Base-by-base conservation (phyloP, 2,113 vertebrate genomes). In the Varanus komodoensis region DNA sequence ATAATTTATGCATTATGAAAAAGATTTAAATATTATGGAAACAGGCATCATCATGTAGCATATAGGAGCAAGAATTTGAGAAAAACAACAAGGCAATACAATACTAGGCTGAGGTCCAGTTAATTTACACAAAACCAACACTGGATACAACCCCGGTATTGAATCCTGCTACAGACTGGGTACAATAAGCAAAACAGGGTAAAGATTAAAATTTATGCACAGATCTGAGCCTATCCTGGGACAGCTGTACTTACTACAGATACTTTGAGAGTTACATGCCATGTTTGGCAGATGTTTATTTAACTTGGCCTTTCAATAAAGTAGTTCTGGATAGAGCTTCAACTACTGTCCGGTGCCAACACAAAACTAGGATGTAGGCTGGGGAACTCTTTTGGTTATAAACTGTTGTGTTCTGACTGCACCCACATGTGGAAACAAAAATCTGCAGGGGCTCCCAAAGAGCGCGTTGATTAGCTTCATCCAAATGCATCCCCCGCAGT, bases 401-500 rank as follows among this genome's bases (percentile, higher is more conserved):
- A 64, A 75, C 9, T 50, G 34, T 29, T n/a, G 8, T 64, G 38
- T 67, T 74, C 44, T 75, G 23, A 61, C 25, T 9, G n/a, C 19
- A 77, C 29, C 23, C 17, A 25, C 8, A 64, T 25, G 3, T 25
- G 4, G 48, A 88, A 52, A 75, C 25, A 64, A 21, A 89, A 50
- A 84, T 9, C 38, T 84, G 38, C 52, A 48, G 19, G 32, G 21
- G 38, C 50, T 84, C 44, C 82, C 1, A 23, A 44, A 52, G 19
- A n/a, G 25, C 23, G 25, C 75, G 25, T 77, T 89, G 79, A 86
- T 85, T 67, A 6, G 38, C n/a, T 89, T 71, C 73, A 73, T 89
- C 74, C 32, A 73, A 54, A 38, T 82, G 34, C 12, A 87, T 5
- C 25, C 25, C 34, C 52, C 4, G 44, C 44, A 89, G 64, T 48